Base-by-base conservation (phyloP, 1,140 invertebrate genomes). In the Triops cancriformis region DNA sequence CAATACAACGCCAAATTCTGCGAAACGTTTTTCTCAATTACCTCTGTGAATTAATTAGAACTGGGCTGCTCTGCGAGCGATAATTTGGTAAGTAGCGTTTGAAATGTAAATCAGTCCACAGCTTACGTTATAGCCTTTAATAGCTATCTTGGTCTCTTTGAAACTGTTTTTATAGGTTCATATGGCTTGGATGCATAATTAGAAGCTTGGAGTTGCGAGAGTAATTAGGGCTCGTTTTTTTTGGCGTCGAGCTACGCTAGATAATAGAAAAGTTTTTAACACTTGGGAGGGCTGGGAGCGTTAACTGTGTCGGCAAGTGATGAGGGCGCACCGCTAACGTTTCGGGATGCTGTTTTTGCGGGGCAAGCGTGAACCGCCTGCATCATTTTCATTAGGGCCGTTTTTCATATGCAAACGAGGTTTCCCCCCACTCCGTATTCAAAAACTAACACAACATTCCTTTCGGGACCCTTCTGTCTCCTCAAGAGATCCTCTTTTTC, bases 191-290 rank as follows among this genome's bases (percentile, higher is more conserved):
- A 64, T 64, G 51, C 51, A 64, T 64, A 64, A 64, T 64, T 64
- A 64, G 51, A 64, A 64, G 51, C 51, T 45, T 64, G 51, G 14
- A 14, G 51, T 64, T 37, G 7, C 18, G 18, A 14, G 51, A 64
- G 23, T 23, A 64, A 64, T 64, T 64, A 64, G 51, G n/a, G 51
- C 51, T 64, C n/a, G 51, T 18, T 18, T 64, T 18, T 64, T 64
- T 18, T 23, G 51, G 23, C 18, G 5, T 18, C 5, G 51, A 23
- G 23, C 18, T 23, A 5, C 23, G 14, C 18, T 64, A 6, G n/a
- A 64, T 64, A 64, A 64, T 64, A 64, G 51, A 64, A 64, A 64
- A 64, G 51, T 64, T 64, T 64, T 64, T 64, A 64, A 64, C 51
- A 64, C 51, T 64, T 64, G 51, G 51, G 51, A 64, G 51, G 51